Evolutionary conservation across 2,797 vertebrate genomes (phyloP), one percentile per base, ranked within the genome.

Genomic region (Characodon lateralis): DNA sequence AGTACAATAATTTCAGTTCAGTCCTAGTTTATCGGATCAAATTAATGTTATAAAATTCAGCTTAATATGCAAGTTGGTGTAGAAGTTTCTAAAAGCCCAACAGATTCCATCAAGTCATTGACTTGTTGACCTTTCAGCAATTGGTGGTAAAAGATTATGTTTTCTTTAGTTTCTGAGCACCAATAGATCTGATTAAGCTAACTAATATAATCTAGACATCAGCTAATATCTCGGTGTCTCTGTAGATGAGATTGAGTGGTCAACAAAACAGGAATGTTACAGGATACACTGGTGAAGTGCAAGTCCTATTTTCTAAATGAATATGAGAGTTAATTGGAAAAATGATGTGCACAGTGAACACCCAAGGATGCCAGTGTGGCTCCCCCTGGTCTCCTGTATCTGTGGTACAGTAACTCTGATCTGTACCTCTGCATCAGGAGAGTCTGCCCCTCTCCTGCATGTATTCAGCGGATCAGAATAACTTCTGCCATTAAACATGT

Each of bases 381-480:
- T 91, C 71, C 50, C 87, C 89, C 95, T 96, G 96, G 89, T 93
- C 81, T 79, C 31, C 39, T 87, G 74, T 70, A 73, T 89, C 96
- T 97, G 96, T 97, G 97, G 96, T 82, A 97, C 51, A 97, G 83
- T 94, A 95, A 90, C 70, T 83, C 95, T 97, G 96, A 94, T 85
- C 95, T 96, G 96, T 96, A 95, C 91, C 93, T 94, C 93, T 94
- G 93, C 93, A 92, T 93, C 83, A 83, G 86, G 83, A 94, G 95
- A 96, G 88, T 0, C 4, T 5, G 0, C 0, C 50, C 1, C 3
- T 90, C 76, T 14, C 96, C 94, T 93, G 91, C 24, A 94, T 96
- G 97, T 96, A 97, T 97, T 98, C 97, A 97, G 69, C 96, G 90
- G 95, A 89, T 95, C 96, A 96, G 96, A 74, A 97, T 59, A 93